Evolutionary conservation across 2,113 vertebrate genomes (phyloP), one percentile per base, ranked within the genome.

Genomic region (Erythrolamprus reginae): DNA sequence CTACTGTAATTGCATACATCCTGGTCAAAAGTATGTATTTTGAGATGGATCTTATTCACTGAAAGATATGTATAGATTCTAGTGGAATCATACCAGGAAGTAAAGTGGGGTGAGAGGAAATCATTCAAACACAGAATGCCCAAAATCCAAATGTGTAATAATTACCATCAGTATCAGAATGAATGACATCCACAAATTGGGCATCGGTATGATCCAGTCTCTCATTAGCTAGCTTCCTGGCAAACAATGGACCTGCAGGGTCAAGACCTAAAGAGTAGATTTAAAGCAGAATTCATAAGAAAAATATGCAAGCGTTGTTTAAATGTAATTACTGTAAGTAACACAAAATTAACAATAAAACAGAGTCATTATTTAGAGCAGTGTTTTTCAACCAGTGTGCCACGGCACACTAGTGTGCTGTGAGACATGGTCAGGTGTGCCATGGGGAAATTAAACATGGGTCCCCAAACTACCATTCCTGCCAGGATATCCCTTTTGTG

Each of bases 181-280:
- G 99, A 48, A 99, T 97, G 0, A 99, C 98, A 91, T 99, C 99
- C 87, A 99, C 98, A 95, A 99, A 99, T 88, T 97, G 96, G 33
- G 99, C 99, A 91, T 99, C 99, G 0, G 96, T 97, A 0, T 95
- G 96, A 97, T 99, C 98, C 94, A 99, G 96, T 88, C 98, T 97
- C 48, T 93, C 82, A 23, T 97, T 96, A 0, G 95, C 94, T 0
- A 96, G 94, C 28, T 97, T 96, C n/a, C 94, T 91, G 87, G 96
- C 97, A 96, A 99, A 99, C 0, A 94, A 97, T 28, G 99, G 99
- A 1, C 99, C 99, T 0, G 99, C 99, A 12, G 99, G 99, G 91
- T 99, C 99, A 94, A 99, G 96, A 84, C 98, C 99, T 99, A 28
- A 94, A 26, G 33, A 2, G 0, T 2, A 84, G 8, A 91, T 0